These are phyloP conservation scores for Hololepta plana DNA, from an alignment of 2,888 invertebrate species.

Conservation along the genomic window DNA sequence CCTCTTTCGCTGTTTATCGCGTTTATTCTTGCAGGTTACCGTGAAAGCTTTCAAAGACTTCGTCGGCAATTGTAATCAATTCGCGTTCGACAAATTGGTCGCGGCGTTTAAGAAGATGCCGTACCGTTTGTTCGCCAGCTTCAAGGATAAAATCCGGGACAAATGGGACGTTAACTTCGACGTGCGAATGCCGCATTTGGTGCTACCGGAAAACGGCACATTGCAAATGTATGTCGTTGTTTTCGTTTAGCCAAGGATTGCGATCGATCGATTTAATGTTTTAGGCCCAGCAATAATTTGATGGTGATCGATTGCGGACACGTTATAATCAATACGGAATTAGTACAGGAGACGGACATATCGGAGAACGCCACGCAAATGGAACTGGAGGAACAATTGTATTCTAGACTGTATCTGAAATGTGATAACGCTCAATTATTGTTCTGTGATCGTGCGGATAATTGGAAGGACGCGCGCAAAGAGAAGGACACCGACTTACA, in stretches of 20 bases:
- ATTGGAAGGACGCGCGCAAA: conserved; percentile 55
- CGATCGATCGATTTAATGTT: conserved; percentile 8
- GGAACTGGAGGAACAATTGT: conserved; percentile 64
- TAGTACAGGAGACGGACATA: conserved; percentile 46
- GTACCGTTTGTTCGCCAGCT: conserved; percentile 33
- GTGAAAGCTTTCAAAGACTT: conserved; percentile 16
- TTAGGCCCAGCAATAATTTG: conserved; percentile 48
- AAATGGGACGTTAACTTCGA: conserved; percentile 44
- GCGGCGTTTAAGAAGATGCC: too few species aligned
- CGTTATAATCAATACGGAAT: conserved; percentile 48
- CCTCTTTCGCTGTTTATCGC: neutral
- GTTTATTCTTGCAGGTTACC: conserved; percentile 15
- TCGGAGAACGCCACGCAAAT: conserved; percentile 63
- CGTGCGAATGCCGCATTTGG: conserved; percentile 55
- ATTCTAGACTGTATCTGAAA: conserved; percentile 55
- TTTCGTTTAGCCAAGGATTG: conserved; percentile 4
- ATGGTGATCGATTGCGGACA: conserved; percentile 57
- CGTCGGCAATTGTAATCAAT: too few species aligned
- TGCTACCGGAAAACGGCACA: conserved; percentile 58
- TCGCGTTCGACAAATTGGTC: too few species aligned
- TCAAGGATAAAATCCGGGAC: conserved; percentile 16
- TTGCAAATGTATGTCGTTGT: conserved; percentile 34
- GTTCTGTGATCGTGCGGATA: conserved; percentile 42
- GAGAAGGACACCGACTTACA: conserved; percentile 58
- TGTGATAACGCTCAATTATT: conserved; percentile 47